Conservation (phyloP, 2,113 vertebrate species). For the Progne subis region DNA sequence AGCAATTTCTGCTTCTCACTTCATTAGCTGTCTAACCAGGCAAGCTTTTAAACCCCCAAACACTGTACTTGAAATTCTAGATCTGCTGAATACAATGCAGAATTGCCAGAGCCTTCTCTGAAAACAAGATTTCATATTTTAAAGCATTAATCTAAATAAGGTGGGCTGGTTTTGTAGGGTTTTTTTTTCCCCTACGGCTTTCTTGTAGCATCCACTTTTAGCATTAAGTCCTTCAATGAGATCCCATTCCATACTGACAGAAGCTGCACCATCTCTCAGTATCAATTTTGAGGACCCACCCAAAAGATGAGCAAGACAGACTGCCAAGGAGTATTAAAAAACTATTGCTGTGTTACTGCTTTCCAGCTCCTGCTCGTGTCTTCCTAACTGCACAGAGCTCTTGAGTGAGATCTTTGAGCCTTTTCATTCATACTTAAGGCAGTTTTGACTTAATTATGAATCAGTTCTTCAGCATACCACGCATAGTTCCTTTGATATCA, state of each 20-base stretch:
- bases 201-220: not conserved
- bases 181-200: not conserved
- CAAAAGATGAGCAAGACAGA: not conserved
- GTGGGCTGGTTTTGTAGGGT: no score
- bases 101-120: not conserved
- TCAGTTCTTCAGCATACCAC: not conserved
- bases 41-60: slow-evolving; percentile 49
- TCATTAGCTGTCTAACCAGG: slow-evolving; percentile 55
- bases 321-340: not conserved
- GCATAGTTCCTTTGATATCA: not conserved
- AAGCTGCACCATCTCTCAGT: not conserved
- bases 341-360: not conserved
- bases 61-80: not conserved
- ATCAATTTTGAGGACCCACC: not conserved
- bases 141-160: not conserved
- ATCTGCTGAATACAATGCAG: not conserved
- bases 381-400: not conserved
- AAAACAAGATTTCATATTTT: not conserved
- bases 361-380: not conserved
- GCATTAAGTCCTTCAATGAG: not conserved
- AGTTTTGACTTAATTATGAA: not conserved
- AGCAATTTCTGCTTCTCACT: slow-evolving; percentile 53
- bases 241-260: not conserved
- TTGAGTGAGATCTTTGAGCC: not conserved
- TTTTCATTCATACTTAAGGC: no score